These are phyloP conservation scores for Bucorvus abyssinicus DNA, from an alignment of 2,797 vertebrate species.

Conservation along the genomic window DNA sequence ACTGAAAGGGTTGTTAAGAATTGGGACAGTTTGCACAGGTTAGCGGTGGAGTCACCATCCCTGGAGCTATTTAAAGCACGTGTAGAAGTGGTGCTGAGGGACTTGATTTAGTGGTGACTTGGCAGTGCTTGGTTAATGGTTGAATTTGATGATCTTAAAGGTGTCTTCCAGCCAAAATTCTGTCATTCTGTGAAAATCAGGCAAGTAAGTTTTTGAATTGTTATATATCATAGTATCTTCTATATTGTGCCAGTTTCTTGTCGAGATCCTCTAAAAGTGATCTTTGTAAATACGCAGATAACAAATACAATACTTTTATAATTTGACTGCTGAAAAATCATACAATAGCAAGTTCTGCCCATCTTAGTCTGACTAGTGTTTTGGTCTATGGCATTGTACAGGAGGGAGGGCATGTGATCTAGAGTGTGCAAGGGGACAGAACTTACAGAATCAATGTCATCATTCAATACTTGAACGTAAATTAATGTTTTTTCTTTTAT, in stretches of 20 bases:
- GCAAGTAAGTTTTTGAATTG: not conserved
- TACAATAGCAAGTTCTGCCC: not conserved
- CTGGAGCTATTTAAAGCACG: no score
- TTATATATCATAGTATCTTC: not conserved
- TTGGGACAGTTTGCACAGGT: no score
- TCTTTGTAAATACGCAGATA: not conserved
- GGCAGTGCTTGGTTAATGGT: no score
- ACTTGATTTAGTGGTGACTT: no score
- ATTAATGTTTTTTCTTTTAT: not conserved
- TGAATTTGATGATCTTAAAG: no score
- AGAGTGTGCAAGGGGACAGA: not conserved
- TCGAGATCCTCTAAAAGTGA: not conserved
- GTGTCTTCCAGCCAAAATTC: no score
- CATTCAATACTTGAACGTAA: not conserved
- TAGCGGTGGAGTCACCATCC: no score
- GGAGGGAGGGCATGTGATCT: not conserved
- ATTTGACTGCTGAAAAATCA: not conserved
- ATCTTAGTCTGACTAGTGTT: not conserved
- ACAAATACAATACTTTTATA: not conserved
- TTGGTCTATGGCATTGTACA: not conserved
- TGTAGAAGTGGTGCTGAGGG: no score
- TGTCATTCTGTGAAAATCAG: not conserved
- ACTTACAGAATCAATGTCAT: not conserved
- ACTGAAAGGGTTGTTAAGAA: no score
- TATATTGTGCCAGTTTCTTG: not conserved